phyloP scores from a whole-genome alignment of 92 coral and sea anemone genomes.

The Montipora capitata region DNA sequence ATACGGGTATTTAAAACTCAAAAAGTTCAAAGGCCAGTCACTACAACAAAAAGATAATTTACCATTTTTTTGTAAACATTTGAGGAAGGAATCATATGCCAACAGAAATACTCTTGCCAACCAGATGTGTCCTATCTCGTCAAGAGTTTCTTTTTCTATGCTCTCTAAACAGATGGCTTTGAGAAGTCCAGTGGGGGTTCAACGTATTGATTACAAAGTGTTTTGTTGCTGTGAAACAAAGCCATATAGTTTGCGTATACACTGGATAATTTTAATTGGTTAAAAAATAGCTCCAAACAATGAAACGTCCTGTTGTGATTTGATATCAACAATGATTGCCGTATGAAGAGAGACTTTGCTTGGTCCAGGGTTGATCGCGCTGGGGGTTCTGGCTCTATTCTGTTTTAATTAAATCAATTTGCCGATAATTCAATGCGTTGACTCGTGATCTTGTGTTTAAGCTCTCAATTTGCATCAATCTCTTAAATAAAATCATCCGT shows the following conservation, averaged over 20 bases:
- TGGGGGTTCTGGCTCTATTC: conserved; percentile 18
- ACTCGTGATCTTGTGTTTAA: not conserved
- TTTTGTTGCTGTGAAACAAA: conserved; percentile 8
- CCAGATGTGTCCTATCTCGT: not conserved
- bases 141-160: not conserved
- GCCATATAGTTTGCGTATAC: conserved; percentile 18
- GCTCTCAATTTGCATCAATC: not conserved
- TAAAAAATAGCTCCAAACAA: conserved; percentile 45
- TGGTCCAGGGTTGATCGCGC: not conserved
- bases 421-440: conserved; percentile 16
- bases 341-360: not conserved
- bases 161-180: not conserved
- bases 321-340: conserved; percentile 16
- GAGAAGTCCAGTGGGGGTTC: not conserved
- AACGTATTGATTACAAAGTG: conserved; percentile 18
- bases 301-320: conserved; percentile 23
- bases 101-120: too few species aligned
- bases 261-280: conserved; percentile 41
- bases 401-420: conserved; percentile 10
- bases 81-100: not conserved
- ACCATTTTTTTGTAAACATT: not conserved
- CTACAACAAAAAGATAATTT: not conserved
- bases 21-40: not conserved
- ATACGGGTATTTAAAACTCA: not conserved
- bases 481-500: not conserved